Conservation (phyloP, 2,113 vertebrate species). For the Vulpes lagopus region DNA sequence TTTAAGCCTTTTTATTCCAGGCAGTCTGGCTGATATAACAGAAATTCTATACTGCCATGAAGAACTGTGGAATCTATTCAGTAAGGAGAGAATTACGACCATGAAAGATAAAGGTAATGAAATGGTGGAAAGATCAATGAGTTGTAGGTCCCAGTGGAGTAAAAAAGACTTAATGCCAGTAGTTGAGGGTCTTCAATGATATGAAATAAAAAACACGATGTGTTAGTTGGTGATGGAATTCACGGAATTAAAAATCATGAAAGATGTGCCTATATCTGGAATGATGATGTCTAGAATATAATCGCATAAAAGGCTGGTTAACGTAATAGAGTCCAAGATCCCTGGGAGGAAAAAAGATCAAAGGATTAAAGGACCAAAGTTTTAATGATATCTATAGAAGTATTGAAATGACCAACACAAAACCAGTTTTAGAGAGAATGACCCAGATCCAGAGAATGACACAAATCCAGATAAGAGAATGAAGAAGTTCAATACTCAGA, state of each 20-base stretch:
- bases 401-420: background rate
- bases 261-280: background rate
- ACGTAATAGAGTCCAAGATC: background rate
- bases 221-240: background rate
- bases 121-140: background rate
- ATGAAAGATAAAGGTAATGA: background rate
- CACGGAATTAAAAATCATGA: background rate
- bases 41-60: background rate
- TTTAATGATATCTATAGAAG: background rate
- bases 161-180: background rate
- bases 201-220: background rate
- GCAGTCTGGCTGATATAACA: background rate
- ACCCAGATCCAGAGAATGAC: background rate
- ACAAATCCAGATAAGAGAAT: background rate
- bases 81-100: background rate
- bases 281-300: background rate
- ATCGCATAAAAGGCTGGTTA: background rate
- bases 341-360: background rate
- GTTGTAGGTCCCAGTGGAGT: background rate
- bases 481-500: background rate
- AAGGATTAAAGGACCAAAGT: background rate
- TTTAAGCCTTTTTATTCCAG: background rate
- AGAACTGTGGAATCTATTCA: background rate
- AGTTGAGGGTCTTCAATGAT: background rate
- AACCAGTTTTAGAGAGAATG: background rate